Evolutionary conservation across 2,113 vertebrate species (phyloP).

Genomic region (Pyrgilauda ruficollis): DNA sequence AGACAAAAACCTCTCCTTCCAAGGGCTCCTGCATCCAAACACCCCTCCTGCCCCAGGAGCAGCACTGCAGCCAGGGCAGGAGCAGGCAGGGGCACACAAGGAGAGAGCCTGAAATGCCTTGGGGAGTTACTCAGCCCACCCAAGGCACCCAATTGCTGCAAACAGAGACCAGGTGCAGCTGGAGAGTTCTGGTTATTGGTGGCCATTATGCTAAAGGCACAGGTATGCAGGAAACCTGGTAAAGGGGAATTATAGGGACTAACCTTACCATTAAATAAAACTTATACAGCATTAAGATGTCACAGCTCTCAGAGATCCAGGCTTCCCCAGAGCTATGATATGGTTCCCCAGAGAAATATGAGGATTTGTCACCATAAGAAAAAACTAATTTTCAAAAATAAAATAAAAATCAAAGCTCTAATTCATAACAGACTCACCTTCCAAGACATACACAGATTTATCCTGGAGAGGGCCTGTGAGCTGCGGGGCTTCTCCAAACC

Average conservation of each 20-base stretch:
- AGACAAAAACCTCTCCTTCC: not conserved
- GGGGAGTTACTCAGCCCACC: not conserved
- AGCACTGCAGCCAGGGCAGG: not conserved
- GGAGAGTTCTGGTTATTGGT: not conserved
- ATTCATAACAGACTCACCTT: not conserved
- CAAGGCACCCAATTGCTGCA: not conserved
- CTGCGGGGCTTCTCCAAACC: not conserved
- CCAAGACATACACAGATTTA: not conserved
- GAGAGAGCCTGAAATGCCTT: not conserved
- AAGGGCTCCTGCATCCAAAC: not conserved
- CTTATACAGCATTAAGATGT: not conserved
- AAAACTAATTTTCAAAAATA: not conserved
- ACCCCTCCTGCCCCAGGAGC: not conserved
- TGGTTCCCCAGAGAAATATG: not conserved
- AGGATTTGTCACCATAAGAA: not conserved
- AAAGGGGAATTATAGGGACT: not conserved
- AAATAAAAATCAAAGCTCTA: not conserved
- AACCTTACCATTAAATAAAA: not conserved
- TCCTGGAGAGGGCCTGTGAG: not conserved
- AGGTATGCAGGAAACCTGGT: not conserved
- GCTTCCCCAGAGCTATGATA: not conserved
- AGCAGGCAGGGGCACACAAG: not conserved
- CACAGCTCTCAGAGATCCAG: not conserved
- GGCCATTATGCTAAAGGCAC: not conserved
- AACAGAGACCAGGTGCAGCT: rapidly evolving